Evolutionary conservation across 2,113 vertebrate species (phyloP), one percentile per base, ranked within the genome.

Genomic region (Neolamprologus cancellatus): DNA sequence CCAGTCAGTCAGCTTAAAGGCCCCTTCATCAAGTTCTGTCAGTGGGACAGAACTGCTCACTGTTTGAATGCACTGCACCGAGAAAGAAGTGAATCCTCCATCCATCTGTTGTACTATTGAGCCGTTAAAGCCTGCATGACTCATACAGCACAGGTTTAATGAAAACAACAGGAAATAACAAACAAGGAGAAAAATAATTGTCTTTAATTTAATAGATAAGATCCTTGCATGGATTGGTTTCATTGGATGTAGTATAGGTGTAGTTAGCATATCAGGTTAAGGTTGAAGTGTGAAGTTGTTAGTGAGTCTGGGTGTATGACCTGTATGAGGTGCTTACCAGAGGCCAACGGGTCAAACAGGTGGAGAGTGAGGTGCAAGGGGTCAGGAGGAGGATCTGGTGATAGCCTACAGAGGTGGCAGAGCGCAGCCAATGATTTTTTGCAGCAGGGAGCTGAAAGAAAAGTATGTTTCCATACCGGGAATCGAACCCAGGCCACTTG

Each of bases 21-120:
- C 83, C 87, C 92, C 85, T 91, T 89, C 90, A 93, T 95, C 94
- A 90, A 17, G 6, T 82, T 46, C 91, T 94, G 93, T 89, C 94
- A 89, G 28, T 34, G 61, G 85, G 80, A 93, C 89, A 84, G 82
- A 84, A 78, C 81, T 23, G 80, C 82, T 86, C 83, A 52, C 90
- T 81, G 89, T 91, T 61, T 82, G 83, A 86, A 76, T 76, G 81
- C 84, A 71, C 12, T 36, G 57, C 69, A 46, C 87, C 54, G 78
- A 64, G 83, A 80, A 28, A 8, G n/a, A 57, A 88, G 17, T 41
- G 69, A 82, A 36, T 52, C 39, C 82, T 84, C 82, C 79, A 88
- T 88, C 87, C 74, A 28, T 86, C 59, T 85, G 59, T 81, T 79
- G 41, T 76, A 13, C 55, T 50, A 50, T 32, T 76, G 44, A 80